A percentile compares a stretch with the other conserved stretches of the same genome.
These are phyloP conservation scores for Cephus nigrinus DNA, from an alignment of 2,888 invertebrate genomes.

Conservation along the genomic window DNA sequence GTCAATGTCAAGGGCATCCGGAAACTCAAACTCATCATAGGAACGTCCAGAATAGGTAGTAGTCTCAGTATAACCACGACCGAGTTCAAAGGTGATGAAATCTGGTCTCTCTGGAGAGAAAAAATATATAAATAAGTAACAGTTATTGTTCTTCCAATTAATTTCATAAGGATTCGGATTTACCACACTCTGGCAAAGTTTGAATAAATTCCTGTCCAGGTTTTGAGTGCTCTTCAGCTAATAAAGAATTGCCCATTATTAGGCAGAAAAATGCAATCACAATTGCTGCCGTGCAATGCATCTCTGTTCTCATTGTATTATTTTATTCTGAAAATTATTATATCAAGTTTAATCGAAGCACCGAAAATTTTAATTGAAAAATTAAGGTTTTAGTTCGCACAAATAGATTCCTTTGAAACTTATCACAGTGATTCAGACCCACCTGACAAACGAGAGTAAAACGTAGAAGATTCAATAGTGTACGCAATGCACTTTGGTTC, in stretches of 20 bases:
- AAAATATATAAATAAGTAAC: background rate
- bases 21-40: constrained; percentile 28
- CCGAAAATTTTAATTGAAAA: background rate
- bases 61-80: constrained; percentile 34
- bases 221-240: constrained; percentile 5
- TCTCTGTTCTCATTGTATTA: background rate
- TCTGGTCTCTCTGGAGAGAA: constrained; percentile 31
- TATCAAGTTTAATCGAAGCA: background rate
- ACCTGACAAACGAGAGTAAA: background rate
- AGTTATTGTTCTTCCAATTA: background rate
- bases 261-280: background rate
- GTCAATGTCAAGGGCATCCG: constrained; percentile 33
- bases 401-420: background rate
- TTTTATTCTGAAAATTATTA: background rate
- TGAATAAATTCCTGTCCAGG: constrained; percentile 31
- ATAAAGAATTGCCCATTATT: background rate
- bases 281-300: background rate
- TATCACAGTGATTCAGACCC: background rate
- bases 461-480: background rate
- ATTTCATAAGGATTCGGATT: constrained; percentile 6
- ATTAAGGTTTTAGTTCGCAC: background rate
- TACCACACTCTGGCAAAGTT: constrained; percentile 33
- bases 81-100: constrained; percentile 36
- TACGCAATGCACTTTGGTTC: background rate
- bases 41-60: constrained; percentile 17